Base-by-base conservation (phyloP, 2,888 invertebrate genomes). In the Danaus chrysippus region DNA sequence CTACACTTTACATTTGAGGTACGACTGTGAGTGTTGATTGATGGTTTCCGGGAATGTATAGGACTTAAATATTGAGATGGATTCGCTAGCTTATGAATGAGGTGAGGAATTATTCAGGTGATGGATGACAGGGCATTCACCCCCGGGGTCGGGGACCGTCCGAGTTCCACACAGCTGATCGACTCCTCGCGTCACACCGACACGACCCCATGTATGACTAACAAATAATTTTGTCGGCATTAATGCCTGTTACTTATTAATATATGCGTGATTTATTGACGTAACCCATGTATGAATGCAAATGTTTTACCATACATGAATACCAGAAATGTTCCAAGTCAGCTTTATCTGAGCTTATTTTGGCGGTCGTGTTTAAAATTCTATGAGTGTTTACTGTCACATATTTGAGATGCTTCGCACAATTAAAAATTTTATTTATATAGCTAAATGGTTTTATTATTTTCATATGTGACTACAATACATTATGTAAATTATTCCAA, bases 151-250 rank as follows among this genome's bases (percentile, higher is more conserved):
- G 83, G 70, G 78, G 89, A 88, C 89, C 90, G 86, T 76, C 87
- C 87, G 83, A 87, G 83, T 84, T 86, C 77, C 76, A 74, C 72
- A 73, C 88, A 90, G 87, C 88, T 89, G 89, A 88, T 87, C 86
- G 79, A 34, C 63, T 68, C 66, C 66, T 54, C 70, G 68, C 76
- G 73, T 76, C 74, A 71, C 74, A 68, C 69, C 69, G 71, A 69
- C 73, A 65, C 70, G 67, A 70, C 68, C 67, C 69, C 64, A 61
- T 68, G 71, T 66, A 75, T 78, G 76, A 78, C 77, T 79, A 76
- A 81, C 74, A 78, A 77, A 79, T 75, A 74, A 74, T 72, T 76
- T 71, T 69, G 62, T 67, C 73, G 68, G 55, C 64, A 68, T 73
- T 71, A 68, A 66, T 71, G 68, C 74, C 80, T 78, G 79, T 79